Evolutionary conservation across 2,797 vertebrate genomes (phyloP).

Genomic region (Borostomias antarcticus): DNA sequence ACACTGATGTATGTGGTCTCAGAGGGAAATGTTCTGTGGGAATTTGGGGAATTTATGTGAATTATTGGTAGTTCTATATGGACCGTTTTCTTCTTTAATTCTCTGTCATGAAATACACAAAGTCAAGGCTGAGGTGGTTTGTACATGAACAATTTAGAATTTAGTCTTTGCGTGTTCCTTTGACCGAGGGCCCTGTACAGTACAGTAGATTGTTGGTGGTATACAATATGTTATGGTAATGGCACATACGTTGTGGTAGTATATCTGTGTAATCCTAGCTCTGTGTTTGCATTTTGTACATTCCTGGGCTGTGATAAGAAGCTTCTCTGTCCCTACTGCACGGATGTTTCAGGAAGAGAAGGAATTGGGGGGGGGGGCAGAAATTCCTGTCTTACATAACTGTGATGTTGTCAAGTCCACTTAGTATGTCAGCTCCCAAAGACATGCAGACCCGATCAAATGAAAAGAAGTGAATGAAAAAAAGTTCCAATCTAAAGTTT

Average conservation of each 20-base stretch:
- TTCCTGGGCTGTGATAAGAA: constrained; percentile 57
- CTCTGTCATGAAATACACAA: too few species aligned
- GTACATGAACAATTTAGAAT: too few species aligned
- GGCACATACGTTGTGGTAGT: neutral
- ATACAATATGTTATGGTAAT: constrained; percentile 15
- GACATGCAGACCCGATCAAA: neutral
- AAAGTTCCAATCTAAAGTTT: too few species aligned
- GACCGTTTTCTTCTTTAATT: too few species aligned
- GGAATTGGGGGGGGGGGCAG: constrained; percentile 12
- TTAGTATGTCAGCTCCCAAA: neutral
- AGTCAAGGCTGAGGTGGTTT: too few species aligned
- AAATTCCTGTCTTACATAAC: constrained; percentile 45
- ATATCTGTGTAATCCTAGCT: constrained; percentile 38
- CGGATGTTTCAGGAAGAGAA: constrained; percentile 35
- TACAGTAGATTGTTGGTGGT: neutral
- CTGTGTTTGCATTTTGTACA: constrained; percentile 60
- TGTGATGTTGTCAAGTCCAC: constrained; percentile 24
- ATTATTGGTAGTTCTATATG: too few species aligned
- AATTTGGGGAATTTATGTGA: too few species aligned
- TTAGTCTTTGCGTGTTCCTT: too few species aligned
- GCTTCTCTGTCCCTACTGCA: constrained; percentile 44
- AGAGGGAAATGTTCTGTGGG: too few species aligned
- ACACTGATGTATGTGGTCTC: too few species aligned
- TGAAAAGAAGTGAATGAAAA: too few species aligned
- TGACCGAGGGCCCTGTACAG: too few species aligned